Conservation (phyloP, 2,888 invertebrate genomes). For the Schizaphis graminum region DNA sequence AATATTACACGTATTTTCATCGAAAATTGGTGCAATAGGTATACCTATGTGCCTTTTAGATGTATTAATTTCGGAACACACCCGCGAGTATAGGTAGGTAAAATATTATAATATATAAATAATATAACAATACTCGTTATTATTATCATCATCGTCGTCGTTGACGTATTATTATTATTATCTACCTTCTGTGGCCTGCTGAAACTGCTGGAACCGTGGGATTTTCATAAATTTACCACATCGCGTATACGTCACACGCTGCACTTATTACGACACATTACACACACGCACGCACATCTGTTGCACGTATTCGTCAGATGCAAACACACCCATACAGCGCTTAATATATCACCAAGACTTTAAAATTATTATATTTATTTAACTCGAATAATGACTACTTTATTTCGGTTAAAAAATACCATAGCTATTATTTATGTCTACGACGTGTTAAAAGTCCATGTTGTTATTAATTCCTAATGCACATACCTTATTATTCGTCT, state of each 20-base stretch:
- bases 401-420: not conserved
- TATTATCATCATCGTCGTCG: not conserved
- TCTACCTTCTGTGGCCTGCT: not conserved
- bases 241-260: not conserved
- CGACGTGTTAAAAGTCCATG: not conserved
- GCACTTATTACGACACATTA: not conserved
- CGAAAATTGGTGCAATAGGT: not conserved
- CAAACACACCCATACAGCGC: not conserved
- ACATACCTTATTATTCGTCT: not conserved
- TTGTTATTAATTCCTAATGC: not conserved
- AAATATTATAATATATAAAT: not conserved
- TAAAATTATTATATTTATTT: not conserved
- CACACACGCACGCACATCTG: conserved; percentile 23
- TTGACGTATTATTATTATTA: not conserved
- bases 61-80: conserved; percentile 18
- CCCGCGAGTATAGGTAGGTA: not conserved
- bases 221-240: conserved; percentile 9
- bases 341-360: not conserved
- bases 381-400: not conserved
- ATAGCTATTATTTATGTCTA: not conserved
- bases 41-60: not conserved
- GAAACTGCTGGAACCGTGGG: conserved; percentile 35
- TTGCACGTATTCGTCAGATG: not conserved
- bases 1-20: not conserved
- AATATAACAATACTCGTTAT: not conserved